These are phyloP conservation scores for Triplophysa yarkandensis DNA, from an alignment of 2,797 vertebrate genomes.

Conservation along the genomic window DNA sequence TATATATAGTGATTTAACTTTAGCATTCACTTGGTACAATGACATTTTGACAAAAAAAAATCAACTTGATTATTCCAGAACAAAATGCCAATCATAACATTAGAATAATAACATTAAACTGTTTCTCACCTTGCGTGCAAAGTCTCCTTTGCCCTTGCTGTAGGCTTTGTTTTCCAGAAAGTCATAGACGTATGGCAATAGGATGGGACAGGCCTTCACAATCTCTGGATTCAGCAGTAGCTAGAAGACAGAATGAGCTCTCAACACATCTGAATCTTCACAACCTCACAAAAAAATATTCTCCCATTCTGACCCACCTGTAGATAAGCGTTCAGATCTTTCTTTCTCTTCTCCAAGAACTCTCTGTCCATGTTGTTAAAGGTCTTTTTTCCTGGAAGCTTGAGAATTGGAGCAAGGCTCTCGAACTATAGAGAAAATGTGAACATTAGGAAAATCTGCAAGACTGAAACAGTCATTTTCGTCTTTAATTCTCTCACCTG, in stretches of 20 bases:
- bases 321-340: slow-evolving; percentile 95
- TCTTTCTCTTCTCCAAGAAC: slow-evolving; percentile 97
- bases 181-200: slow-evolving; percentile 87
- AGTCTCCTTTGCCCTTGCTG: slow-evolving; percentile 97
- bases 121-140: slow-evolving; percentile 90
- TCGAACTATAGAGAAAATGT: slow-evolving; percentile 83
- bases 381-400: slow-evolving; percentile 97
- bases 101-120: no score
- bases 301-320: slow-evolving; percentile 78
- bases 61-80: no score
- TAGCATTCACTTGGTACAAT: no score
- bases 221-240: slow-evolving; percentile 93
- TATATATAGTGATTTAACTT: no score
- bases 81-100: no score
- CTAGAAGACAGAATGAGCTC: slow-evolving; percentile 65
- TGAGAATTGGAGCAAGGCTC: slow-evolving; percentile 88
- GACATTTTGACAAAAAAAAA: no score
- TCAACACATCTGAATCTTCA: neutral
- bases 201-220: slow-evolving; percentile 90
- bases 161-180: slow-evolving; percentile 98
- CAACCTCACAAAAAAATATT: neutral
- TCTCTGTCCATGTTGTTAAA: slow-evolving; percentile 99
- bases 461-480: neutral
- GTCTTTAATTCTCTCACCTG: slow-evolving; percentile 76
- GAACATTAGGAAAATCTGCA: neutral